Conservation (phyloP, 2,113 vertebrate species). For the Mixornis gularis region DNA sequence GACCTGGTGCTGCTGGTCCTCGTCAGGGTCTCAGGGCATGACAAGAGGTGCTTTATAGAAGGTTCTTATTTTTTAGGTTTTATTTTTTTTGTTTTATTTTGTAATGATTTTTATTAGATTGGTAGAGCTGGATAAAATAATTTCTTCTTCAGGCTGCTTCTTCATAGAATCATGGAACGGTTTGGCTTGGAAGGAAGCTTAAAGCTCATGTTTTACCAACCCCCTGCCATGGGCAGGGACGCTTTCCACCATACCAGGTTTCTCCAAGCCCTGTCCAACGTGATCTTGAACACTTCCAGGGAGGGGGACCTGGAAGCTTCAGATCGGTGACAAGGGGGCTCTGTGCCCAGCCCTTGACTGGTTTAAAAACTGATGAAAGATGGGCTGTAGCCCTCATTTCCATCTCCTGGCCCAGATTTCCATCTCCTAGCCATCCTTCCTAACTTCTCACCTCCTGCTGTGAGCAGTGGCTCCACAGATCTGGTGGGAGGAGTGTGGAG, state of each 20-base stretch:
- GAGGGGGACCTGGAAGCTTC: neutral
- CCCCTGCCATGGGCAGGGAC: neutral
- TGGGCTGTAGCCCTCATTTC: neutral
- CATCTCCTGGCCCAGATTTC: neutral
- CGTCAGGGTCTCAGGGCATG: rapidly evolving
- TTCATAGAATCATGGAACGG: neutral
- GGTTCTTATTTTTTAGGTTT: neutral
- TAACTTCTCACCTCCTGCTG: neutral
- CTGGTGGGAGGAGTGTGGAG: neutral
- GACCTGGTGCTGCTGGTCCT: rapidly evolving
- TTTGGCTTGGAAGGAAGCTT: neutral
- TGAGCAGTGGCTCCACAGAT: neutral
- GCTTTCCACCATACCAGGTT: neutral
- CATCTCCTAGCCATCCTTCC: neutral
- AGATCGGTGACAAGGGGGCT: rapidly evolving
- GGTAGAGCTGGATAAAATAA: neutral
- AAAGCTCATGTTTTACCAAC: neutral
- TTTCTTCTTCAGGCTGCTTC: neutral
- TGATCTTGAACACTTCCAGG: neutral
- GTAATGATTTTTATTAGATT: neutral
- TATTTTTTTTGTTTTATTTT: neutral
- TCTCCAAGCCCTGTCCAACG: neutral
- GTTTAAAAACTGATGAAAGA: neutral
- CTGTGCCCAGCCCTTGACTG: neutral
- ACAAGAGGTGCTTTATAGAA: neutral